These are phyloP conservation scores for Noctuana brunneofusca DNA, from an alignment of 2,888 invertebrate genomes.

Conservation along the genomic window DNA sequence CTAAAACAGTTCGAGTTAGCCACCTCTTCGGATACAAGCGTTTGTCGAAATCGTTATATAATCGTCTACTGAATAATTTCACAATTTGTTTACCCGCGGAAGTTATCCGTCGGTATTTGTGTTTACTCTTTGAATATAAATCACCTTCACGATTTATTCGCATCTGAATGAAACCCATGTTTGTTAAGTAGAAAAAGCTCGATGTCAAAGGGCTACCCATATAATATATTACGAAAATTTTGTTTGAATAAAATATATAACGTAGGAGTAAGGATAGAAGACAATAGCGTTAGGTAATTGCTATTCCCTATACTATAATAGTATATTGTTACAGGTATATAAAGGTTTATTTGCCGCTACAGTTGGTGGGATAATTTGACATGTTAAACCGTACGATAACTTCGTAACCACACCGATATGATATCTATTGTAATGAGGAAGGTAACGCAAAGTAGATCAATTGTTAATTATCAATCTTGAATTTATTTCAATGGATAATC, in stretches of 20 bases:
- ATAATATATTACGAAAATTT: neutral
- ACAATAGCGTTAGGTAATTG: too few species aligned
- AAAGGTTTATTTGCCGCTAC: too few species aligned
- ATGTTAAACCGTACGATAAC: too few species aligned
- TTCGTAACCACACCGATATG: too few species aligned
- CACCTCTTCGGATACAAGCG: neutral
- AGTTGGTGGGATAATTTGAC: too few species aligned
- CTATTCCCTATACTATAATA: too few species aligned
- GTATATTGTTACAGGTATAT: too few species aligned
- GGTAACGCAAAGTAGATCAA: too few species aligned
- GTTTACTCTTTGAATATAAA: neutral
- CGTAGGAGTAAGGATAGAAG: too few species aligned
- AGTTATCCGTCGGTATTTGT: neutral
- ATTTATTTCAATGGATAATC: neutral
- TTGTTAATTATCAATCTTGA: neutral
- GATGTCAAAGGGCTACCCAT: neutral
- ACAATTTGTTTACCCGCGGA: conserved; percentile 2
- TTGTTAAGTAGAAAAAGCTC: neutral
- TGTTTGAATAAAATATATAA: too few species aligned
- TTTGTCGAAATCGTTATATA: conserved; percentile 1
- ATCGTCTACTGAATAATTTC: neutral
- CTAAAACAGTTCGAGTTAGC: neutral
- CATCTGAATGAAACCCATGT: neutral
- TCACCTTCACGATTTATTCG: neutral
- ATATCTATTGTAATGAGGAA: too few species aligned